A percentile compares a stretch with the other conserved stretches of the same genome.
phyloP scores from a whole-genome alignment of 2,113 vertebrate genomes.

The Glaucomys volans region DNA sequence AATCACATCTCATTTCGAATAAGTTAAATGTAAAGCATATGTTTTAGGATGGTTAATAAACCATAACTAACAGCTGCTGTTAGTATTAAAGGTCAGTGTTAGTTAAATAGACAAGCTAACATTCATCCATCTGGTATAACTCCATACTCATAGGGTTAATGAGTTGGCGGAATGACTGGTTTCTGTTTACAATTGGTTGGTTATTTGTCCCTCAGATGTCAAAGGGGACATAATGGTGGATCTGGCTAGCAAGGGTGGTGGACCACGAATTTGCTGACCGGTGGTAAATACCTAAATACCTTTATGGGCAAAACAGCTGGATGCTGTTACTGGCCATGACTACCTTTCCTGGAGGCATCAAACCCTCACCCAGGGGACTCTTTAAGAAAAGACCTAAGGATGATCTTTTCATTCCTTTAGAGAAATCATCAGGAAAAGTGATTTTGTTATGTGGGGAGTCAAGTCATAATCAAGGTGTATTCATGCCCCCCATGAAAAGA shows the following conservation, averaged over 20 bases:
- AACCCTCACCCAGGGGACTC: neutral
- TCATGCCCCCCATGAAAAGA: neutral
- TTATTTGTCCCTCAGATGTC: neutral
- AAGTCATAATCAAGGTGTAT: fast-evolving
- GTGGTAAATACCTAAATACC: too few species aligned
- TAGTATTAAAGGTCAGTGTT: neutral
- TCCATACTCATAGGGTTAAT: neutral
- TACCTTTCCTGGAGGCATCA: neutral
- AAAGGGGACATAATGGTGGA: neutral
- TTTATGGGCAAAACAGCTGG: neutral
- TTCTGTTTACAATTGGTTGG: neutral
- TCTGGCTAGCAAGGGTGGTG: neutral
- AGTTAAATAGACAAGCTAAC: neutral
- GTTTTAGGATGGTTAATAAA: slow-evolving; percentile 14
- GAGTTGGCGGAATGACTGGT: neutral
- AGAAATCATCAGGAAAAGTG: neutral
- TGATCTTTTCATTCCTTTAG: neutral
- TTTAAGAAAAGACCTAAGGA: neutral
- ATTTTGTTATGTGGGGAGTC: neutral
- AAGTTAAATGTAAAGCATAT: neutral
- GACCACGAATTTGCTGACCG: neutral
- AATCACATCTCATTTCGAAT: neutral
- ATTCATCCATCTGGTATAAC: neutral
- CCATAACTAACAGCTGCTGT: neutral
- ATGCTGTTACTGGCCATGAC: neutral